phyloP scores from a whole-genome alignment of 2,113 vertebrate genomes.

The Petromus typicus region DNA sequence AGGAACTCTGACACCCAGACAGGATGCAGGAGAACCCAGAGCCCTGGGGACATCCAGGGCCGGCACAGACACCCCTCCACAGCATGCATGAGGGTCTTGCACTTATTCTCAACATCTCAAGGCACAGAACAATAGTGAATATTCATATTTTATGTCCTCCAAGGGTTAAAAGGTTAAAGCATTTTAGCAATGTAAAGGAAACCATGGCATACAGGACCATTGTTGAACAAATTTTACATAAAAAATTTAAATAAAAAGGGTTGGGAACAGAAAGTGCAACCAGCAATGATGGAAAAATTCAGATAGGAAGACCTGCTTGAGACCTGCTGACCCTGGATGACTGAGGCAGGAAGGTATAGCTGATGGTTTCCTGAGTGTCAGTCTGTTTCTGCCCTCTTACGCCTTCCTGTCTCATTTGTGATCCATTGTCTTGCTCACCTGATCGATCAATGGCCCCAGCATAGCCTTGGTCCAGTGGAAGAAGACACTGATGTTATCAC shows the following conservation, averaged over 20 bases:
- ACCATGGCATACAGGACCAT: neutral
- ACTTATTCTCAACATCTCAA: neutral
- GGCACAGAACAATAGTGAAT: too few species aligned
- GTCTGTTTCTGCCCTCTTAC: neutral
- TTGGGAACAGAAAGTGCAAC: neutral
- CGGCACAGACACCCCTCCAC: neutral
- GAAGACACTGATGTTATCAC: neutral
- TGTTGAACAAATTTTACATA: neutral
- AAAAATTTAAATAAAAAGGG: neutral
- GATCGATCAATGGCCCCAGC: accelerated
- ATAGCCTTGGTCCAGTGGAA: neutral
- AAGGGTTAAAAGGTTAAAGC: neutral
- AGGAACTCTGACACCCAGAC: neutral
- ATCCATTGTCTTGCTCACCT: neutral
- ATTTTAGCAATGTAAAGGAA: neutral
- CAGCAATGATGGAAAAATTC: neutral
- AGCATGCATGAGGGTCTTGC: neutral
- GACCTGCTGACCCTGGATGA: neutral
- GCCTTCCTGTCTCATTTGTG: neutral
- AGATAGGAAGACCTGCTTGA: neutral
- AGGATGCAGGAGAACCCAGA: neutral
- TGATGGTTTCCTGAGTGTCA: accelerated
- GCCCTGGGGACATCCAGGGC: neutral
- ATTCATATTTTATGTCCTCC: neutral
- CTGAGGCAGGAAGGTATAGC: neutral